Evolutionary conservation across 1,140 invertebrate species (phyloP).

Genomic region (Carposina sasakii): DNA sequence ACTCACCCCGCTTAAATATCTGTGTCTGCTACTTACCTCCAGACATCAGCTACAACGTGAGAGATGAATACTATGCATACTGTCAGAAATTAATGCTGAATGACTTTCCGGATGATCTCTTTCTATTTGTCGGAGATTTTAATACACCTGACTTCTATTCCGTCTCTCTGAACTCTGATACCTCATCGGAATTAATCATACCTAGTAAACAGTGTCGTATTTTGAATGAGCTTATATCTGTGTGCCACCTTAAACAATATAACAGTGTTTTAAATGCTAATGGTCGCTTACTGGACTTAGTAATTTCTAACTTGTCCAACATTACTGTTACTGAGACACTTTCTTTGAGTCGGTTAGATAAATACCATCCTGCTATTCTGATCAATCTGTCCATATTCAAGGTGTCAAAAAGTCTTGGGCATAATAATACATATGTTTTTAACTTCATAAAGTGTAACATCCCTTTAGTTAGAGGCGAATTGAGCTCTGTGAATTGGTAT

Average conservation of each 20-base stretch:
- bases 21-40: slow-evolving; percentile 2
- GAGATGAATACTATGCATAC: not conserved
- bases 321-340: not conserved
- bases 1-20: not conserved
- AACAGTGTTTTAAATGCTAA: not conserved
- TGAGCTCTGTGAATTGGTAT: too few species aligned
- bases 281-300: not conserved
- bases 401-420: too few species aligned
- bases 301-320: not conserved
- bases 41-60: not conserved
- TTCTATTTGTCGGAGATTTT: not conserved
- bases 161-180: not conserved
- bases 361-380: not conserved
- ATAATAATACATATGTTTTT: too few species aligned
- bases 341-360: not conserved
- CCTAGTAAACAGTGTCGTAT: too few species aligned
- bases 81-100: not conserved
- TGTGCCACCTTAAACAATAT: not conserved
- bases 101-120: not conserved
- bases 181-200: too few species aligned
- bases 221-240: not conserved
- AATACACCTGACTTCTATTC: not conserved
- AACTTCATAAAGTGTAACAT: too few species aligned
- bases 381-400: too few species aligned
- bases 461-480: too few species aligned